These are phyloP conservation scores for Axis porcinus DNA, from an alignment of 2,113 vertebrate genomes.

Conservation along the genomic window DNA sequence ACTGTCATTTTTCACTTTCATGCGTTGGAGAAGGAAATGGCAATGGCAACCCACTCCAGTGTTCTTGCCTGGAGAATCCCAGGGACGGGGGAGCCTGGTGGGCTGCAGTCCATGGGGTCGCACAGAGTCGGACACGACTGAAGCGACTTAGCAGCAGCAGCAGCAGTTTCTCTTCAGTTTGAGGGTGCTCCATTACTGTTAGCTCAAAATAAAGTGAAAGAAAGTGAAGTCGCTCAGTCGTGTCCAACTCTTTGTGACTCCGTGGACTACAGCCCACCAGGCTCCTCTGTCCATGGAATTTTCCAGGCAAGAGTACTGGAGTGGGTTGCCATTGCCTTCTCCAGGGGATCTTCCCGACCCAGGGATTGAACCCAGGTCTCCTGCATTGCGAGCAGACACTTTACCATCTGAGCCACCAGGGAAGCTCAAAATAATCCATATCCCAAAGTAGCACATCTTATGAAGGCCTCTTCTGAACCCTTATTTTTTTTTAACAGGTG, in stretches of 20 bases:
- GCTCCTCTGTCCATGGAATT: neutral
- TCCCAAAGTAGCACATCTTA: neutral
- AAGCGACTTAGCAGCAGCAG: neutral
- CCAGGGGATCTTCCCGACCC: neutral
- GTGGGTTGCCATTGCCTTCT: neutral
- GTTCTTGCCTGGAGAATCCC: neutral
- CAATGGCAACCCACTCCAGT: neutral
- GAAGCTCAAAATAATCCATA: neutral
- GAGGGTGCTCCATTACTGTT: neutral
- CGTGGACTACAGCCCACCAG: neutral
- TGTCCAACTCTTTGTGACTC: accelerated
- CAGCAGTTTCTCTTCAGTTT: neutral
- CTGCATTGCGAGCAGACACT: neutral
- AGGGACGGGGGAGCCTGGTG: neutral
- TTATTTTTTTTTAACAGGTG: neutral
- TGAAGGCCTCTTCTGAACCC: neutral
- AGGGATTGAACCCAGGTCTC: neutral
- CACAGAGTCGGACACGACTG: neutral
- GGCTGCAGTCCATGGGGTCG: neutral
- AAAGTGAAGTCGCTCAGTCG: neutral
- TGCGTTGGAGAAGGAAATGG: neutral
- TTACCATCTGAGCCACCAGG: neutral
- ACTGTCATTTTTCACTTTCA: neutral
- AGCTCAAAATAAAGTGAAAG: neutral
- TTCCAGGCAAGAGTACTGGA: neutral